Evolutionary conservation across 2,888 invertebrate genomes (phyloP).

Genomic region (Agriopis aurantiaria): DNA sequence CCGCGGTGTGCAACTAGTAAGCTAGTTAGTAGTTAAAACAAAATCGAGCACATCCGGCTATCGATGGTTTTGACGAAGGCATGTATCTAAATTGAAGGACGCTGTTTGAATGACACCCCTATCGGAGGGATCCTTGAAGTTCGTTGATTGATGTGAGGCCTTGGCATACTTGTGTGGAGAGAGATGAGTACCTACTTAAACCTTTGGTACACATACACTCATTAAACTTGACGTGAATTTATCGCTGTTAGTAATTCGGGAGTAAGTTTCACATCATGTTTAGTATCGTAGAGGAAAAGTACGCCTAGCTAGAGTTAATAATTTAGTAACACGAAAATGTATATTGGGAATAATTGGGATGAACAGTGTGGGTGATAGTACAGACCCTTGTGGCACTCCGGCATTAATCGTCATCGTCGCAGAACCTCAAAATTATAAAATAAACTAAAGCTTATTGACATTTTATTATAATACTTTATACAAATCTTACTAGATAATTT

Average conservation of each 20-base stretch:
- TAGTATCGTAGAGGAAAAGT: neutral
- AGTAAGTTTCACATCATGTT: conserved; percentile 14
- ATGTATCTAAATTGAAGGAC: conserved; percentile 40
- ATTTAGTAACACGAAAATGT: neutral
- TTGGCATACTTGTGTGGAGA: conserved; percentile 27
- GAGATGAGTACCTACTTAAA: conserved; percentile 27
- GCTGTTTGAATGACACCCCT: conserved; percentile 35
- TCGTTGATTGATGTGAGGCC: conserved; percentile 41
- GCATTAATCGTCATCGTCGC: too few species aligned
- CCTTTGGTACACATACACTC: conserved; percentile 21
- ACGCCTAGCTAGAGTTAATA: neutral
- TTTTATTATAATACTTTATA: too few species aligned
- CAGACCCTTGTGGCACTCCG: too few species aligned
- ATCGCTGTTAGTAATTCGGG: conserved; percentile 19
- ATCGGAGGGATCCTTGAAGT: conserved; percentile 36
- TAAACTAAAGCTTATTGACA: too few species aligned
- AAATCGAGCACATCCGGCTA: conserved; percentile 30
- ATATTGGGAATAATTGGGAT: too few species aligned
- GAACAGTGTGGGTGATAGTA: too few species aligned
- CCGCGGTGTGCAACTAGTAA: too few species aligned
- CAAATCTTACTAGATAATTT: too few species aligned
- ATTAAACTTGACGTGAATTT: conserved; percentile 22
- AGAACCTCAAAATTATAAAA: too few species aligned
- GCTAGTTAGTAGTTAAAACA: too few species aligned
- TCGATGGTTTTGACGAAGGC: conserved; percentile 34